phyloP scores from a whole-genome alignment of 2,888 invertebrate genomes.

The Cephus spinipes region DNA sequence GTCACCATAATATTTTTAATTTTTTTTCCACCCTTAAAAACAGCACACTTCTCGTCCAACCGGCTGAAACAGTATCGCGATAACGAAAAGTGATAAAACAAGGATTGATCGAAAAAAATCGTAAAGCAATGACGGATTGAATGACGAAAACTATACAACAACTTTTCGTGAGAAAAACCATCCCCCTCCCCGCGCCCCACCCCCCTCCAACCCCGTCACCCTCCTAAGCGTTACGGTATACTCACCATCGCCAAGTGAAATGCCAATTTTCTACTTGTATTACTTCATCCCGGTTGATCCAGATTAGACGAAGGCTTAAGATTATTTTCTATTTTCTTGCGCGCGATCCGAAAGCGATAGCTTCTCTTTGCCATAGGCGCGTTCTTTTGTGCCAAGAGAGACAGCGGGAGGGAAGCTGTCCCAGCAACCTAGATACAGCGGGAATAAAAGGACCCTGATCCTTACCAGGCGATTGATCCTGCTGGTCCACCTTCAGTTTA shows the following conservation, averaged over 20 bases:
- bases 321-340: constrained; percentile 28
- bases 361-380: constrained; percentile 16
- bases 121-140: too few relatives aligned
- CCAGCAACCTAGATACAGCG: constrained; percentile 6
- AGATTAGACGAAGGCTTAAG: constrained; percentile 30
- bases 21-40: too few relatives aligned
- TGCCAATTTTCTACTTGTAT: constrained; percentile 25
- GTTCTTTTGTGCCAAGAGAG: constrained; percentile 15
- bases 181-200: too few relatives aligned
- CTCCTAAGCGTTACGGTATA: background rate
- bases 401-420: background rate
- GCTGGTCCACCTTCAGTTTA: background rate
- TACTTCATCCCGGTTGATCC: constrained; percentile 34
- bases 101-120: too few relatives aligned
- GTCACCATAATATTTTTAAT: background rate
- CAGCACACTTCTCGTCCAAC: too few relatives aligned
- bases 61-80: too few relatives aligned
- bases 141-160: constrained; percentile 12
- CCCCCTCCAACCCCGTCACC: too few relatives aligned
- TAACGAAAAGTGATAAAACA: too few relatives aligned
- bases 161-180: background rate
- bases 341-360: constrained; percentile 13
- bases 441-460: constrained; percentile 23
- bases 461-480: constrained; percentile 23
- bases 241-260: background rate